Conservation (phyloP, 2,797 vertebrate genomes). For the Emys orbicularis region DNA sequence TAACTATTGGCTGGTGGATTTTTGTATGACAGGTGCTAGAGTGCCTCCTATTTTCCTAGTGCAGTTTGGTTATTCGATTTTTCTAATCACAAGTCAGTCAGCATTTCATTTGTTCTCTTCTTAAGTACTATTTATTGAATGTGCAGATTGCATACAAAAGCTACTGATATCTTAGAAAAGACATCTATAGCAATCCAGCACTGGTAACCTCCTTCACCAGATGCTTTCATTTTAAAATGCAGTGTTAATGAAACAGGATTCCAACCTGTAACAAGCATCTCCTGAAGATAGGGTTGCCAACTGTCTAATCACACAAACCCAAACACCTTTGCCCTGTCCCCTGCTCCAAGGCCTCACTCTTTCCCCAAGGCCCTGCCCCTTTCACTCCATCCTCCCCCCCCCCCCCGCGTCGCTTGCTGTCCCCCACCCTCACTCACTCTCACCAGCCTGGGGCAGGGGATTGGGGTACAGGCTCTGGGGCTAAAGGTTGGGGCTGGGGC, state of each 20-base stretch:
- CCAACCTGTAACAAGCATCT: not conserved
- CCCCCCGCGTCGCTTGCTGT: no score
- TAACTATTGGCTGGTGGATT: no score
- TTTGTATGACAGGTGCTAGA: not conserved
- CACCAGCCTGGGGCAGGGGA: no score
- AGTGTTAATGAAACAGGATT: conserved; percentile 48
- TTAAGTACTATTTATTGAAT: conserved; percentile 14
- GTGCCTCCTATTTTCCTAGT: conserved; percentile 29
- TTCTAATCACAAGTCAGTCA: conserved; percentile 19
- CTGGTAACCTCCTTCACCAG: not conserved
- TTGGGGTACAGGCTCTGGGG: no score
- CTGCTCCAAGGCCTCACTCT: no score
- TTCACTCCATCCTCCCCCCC: no score
- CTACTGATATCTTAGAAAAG: not conserved
- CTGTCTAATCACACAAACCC: no score
- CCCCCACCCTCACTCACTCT: no score
- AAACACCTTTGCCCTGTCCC: no score
- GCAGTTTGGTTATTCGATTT: conserved; percentile 43
- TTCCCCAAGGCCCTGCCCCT: no score
- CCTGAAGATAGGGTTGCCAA: no score
- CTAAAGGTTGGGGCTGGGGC: no score
- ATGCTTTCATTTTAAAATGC: not conserved
- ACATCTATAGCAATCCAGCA: not conserved
- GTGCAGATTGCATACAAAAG: not conserved
- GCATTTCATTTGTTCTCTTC: conserved; percentile 7